Conservation (phyloP, 1,140 invertebrate genomes). For the Chlorops oryzae region DNA sequence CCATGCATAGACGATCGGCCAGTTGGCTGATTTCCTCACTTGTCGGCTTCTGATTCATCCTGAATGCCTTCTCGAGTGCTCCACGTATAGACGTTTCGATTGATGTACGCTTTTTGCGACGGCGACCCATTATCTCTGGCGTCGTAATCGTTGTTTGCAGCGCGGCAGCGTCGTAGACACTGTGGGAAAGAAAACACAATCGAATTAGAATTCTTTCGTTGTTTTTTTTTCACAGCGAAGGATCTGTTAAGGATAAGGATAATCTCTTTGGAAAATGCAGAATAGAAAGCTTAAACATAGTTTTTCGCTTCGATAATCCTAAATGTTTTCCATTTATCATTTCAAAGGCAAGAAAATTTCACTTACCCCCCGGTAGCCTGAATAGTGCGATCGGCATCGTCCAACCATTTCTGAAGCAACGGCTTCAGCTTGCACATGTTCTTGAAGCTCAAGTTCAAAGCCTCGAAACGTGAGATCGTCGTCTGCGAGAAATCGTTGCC, state of each 20-base stretch:
- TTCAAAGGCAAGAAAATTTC: too few species aligned
- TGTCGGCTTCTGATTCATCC: conserved; percentile 93
- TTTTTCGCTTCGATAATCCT: too few species aligned
- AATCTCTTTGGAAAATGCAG: neutral
- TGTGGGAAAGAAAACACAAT: conserved; percentile 8
- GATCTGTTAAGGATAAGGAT: neutral
- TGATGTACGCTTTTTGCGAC: conserved; percentile 94
- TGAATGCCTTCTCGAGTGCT: conserved; percentile 89
- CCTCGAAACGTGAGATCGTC: conserved; percentile 97
- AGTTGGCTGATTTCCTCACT: conserved; percentile 91
- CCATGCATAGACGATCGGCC: conserved; percentile 89
- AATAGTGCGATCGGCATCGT: conserved; percentile 88
- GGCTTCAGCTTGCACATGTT: conserved; percentile 99
- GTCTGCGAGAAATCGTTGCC: conserved; percentile 99
- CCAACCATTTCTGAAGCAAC: conserved; percentile 93
- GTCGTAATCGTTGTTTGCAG: conserved; percentile 73
- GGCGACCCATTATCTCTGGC: conserved; percentile 79
- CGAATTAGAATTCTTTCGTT: too few species aligned
- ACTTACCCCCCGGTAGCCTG: conserved; percentile 59
- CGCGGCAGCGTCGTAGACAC: conserved; percentile 55
- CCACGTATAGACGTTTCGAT: conserved; percentile 92
- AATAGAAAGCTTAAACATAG: too few species aligned
- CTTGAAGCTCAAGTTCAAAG: conserved; percentile 96
- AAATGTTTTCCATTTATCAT: too few species aligned
- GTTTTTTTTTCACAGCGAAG: too few species aligned